phyloP scores from a whole-genome alignment of 2,888 invertebrate species.

The Didymodactylos carnosus region DNA sequence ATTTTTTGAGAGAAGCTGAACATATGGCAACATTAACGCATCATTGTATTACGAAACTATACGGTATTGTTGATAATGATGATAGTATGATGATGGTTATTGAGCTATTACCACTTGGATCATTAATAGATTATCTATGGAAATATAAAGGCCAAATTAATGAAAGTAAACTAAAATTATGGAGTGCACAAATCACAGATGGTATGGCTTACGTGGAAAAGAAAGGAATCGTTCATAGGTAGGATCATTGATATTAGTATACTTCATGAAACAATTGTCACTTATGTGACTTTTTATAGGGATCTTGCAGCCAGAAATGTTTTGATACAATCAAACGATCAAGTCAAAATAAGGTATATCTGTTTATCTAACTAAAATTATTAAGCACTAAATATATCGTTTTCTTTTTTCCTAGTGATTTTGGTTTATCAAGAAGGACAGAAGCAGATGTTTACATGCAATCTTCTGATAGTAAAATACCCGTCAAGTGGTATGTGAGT shows the following conservation, averaged over 20 bases:
- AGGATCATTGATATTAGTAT: too few species aligned
- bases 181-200: conserved; percentile 49
- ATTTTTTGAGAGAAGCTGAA: conserved; percentile 67
- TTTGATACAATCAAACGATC: conserved; percentile 51
- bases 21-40: conserved; percentile 74
- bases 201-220: conserved; percentile 74
- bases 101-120: conserved; percentile 69
- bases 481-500: conserved; percentile 51
- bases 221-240: conserved; percentile 65
- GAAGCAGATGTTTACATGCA: conserved; percentile 47
- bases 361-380: neutral
- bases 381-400: neutral
- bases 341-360: conserved; percentile 19
- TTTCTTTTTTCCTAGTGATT: conserved; percentile 41
- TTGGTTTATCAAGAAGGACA: conserved; percentile 56
- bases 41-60: conserved; percentile 66
- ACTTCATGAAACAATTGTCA: too few species aligned
- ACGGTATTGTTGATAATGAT: conserved; percentile 59
- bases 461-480: conserved; percentile 55
- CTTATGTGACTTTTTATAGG: too few species aligned
- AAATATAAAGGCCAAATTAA: conserved; percentile 5
- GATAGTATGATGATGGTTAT: conserved; percentile 53
- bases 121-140: conserved; percentile 51
- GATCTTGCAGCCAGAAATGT: conserved; percentile 81
- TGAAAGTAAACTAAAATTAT: conserved; percentile 56